Base-by-base conservation (phyloP, 1,140 invertebrate genomes). In the Zaprionus nigranus region DNA sequence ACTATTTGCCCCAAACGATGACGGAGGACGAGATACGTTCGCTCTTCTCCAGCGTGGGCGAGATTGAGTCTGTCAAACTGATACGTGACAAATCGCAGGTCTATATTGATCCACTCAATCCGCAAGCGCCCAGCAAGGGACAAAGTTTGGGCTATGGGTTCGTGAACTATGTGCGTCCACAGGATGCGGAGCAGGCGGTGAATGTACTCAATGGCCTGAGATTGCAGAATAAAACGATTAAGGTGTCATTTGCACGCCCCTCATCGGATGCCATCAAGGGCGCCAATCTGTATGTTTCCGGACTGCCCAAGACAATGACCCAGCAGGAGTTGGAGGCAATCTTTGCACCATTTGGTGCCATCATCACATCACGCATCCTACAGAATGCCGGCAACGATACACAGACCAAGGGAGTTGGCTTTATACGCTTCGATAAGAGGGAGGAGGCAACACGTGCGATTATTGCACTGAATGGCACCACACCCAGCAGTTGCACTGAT, bases 1-100 rank as follows among this genome's bases (percentile, higher is more conserved):
- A 98, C 93, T 98, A 98, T 94, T 94, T 98, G 83, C 97, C 97
- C 53, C 97, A 98, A 93, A 97, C 96, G 22, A 98, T 98, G 97
- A 97, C 96, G 17, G 97, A 98, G 93, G 97, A 98, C 85, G 97
- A 98, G 93, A 97, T 98, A 74, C 94, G 96, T 57, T 96, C 96
- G 46, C 93, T 98, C 26, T 98, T 98, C 93, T 96, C 96, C 13
- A 96, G 96, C 92, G 96, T 98, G 80, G 97, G 97, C 49, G 96
- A 97, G 93, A 96, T 98, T 40, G 97, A 98, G 92, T 97, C 96
- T 79, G 98, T 97, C 92, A 98, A 98, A 94, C 94, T 98, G 74
- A 97, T 98, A 87, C 94, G 97, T 78, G 97, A 98, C 93, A 98
- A 98, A 94, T 95, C 96, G 71, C 97, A 97, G 92, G 96, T 90